These are phyloP conservation scores for Eubasilissa regina DNA, from an alignment of 1,140 invertebrate species.

Conservation along the genomic window DNA sequence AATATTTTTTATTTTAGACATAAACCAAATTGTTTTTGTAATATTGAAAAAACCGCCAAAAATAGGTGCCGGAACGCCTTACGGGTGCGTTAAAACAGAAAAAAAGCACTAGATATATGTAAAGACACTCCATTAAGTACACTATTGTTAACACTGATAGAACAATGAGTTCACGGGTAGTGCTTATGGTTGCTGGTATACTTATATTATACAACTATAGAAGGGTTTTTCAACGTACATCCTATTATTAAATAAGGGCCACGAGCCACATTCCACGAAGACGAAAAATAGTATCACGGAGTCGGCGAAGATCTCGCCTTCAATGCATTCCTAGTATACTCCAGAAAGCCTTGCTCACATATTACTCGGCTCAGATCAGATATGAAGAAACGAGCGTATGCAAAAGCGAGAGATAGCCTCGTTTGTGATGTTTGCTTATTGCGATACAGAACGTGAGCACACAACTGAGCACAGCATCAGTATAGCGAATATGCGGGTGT, in stretches of 20 bases:
- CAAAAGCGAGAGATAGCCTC: conserved; percentile 38
- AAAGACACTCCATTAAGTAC: no score
- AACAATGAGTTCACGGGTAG: neutral
- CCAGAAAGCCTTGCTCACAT: conserved; percentile 12
- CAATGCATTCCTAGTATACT: conserved; percentile 16
- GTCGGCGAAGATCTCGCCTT: conserved; percentile 15
- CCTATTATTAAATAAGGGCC: conserved; percentile 10
- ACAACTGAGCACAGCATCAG: no score
- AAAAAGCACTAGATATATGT: no score
- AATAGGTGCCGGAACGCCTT: no score
- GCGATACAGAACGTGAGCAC: neutral
- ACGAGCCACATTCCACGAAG: conserved; percentile 13
- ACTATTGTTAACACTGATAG: no score
- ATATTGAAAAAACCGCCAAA: no score
- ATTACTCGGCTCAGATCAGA: conserved; percentile 19
- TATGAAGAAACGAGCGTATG: conserved; percentile 19
- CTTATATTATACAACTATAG: conserved; percentile 9
- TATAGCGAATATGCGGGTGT: no score
- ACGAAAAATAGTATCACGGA: conserved; percentile 16
- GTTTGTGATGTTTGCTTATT: conserved; percentile 5
- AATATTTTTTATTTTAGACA: no score
- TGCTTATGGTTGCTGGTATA: neutral
- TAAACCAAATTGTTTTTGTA: no score
- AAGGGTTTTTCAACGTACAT: neutral
- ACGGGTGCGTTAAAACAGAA: no score